Evolutionary conservation across 2,113 vertebrate species (phyloP), one percentile per base, ranked within the genome.

Genomic region (Hemiprocne comata): DNA sequence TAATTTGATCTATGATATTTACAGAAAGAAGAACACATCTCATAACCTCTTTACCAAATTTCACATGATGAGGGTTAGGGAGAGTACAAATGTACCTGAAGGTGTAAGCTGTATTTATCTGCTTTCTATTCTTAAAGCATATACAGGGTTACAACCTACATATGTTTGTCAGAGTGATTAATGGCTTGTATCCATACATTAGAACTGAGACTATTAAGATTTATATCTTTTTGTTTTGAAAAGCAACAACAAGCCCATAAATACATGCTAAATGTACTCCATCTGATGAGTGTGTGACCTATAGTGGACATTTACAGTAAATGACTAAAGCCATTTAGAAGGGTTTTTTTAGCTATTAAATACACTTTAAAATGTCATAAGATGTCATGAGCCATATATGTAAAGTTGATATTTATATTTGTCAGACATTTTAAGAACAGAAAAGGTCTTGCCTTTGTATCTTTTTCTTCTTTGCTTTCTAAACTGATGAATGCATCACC

Each of bases 71-170:
- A 92, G 97, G 97, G 93, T 95, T 97, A 89, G 95, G 94, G 91
- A 97, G 89, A 92, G 81, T 97, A 95, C 96, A 95, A 51, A 97
- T 80, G 97, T 97, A 95, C 97, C 92, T 97, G 70, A 94, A 98
- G 96, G 97, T 98, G 97, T 98, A 95, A 91, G 89, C 96, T 95
- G 93, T 83, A 77, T 89, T 98, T 96, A 97, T 96, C 97, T 97
- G 96, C 91, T 94, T 93, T 98, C 98, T 95, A 93, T 96, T 96
- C 97, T 97, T 97, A 97, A 98, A 98, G 85, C 95, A 96, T 94
- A 97, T 97, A 97, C 73, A 78, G 89, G 46, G 62, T 98, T 99
- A 97, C 98, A 97, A 97, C 82, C 93, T 36, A 91, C 96, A 94
- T 94, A 96, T 98, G 95, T 96, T 95, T 96, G 97, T 97, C 97